Evolutionary conservation across 1,140 invertebrate species (phyloP), one percentile per base, ranked within the genome.

Genomic region (Drosophila orena): DNA sequence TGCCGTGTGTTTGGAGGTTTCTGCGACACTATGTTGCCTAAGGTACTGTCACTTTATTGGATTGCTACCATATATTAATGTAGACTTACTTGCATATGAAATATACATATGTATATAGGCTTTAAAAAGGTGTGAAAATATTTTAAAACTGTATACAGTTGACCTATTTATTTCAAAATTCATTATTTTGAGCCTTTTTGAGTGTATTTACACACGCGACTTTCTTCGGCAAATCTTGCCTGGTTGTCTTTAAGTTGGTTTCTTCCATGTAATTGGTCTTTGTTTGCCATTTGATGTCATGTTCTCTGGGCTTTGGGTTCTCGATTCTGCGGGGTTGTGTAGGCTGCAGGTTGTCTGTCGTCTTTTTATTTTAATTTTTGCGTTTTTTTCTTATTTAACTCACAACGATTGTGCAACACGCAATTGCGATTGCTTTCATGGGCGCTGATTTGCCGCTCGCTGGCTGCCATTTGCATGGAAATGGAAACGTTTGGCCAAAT

Each of bases 221-320:
- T 54, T 62, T 11, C 6, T 4, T 57, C 3, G 4, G 3, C 8
- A 34, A 57, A 37, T 34, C 30, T n/a, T 17, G 10, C 30, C 8
- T 1, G 27, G 22, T 46, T 59, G 40, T 52, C 38, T 65, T 65
- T 55, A 22, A 62, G 55, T 54, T 72, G 72, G 64, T 64, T 57
- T 76, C 59, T 76, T 69, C 44, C 65, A 76, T 85, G 81, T 86
- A 86, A 86, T 86, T 86, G 81, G 74, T 79, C 84, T 89, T 86
- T 86, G 81, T 86, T 86, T 86, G 84, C 81, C 84, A 64, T 86
- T 86, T 83, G 81, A 79, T 86, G 81, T 86, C 81, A 86, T 86
- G 81, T 86, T 86, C 84, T 79, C 61, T 75, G 44, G 70, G 66
- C 84, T 85, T 59, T 75, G 43, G 70, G 47, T 54, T 69, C 61